phyloP scores from a whole-genome alignment of 2,113 vertebrate genomes.

The Myotis davidii region DNA sequence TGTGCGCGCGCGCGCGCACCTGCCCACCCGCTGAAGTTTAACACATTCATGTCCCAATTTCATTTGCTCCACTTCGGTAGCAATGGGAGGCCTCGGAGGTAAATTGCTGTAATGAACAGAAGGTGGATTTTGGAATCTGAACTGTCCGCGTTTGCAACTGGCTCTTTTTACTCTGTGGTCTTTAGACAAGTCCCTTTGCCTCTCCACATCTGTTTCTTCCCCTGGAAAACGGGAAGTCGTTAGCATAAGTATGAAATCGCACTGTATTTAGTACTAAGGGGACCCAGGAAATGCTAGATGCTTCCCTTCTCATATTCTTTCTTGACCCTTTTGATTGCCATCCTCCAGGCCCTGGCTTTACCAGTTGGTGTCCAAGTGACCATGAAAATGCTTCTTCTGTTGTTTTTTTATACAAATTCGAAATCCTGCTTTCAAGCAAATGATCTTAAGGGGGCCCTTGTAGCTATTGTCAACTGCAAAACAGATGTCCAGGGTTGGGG shows the following conservation, averaged over 20 bases:
- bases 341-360: neutral
- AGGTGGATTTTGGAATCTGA: neutral
- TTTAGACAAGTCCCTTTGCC: neutral
- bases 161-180: neutral
- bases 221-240: neutral
- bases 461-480: neutral
- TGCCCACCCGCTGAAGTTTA: neutral
- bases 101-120: neutral
- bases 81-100: neutral
- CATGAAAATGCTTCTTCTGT: neutral
- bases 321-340: neutral
- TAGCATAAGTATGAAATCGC: neutral
- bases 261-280: neutral
- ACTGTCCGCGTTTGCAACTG: neutral
- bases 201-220: neutral
- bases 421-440: slow-evolving; percentile 12
- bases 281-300: neutral
- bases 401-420: neutral
- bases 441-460: neutral
- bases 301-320: neutral
- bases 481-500: neutral
- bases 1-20: neutral
- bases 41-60: neutral
- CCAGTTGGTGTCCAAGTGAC: neutral
- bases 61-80: neutral